These are phyloP conservation scores for Cercopithecus mona DNA, from an alignment of 2,113 vertebrate species.

Conservation along the genomic window DNA sequence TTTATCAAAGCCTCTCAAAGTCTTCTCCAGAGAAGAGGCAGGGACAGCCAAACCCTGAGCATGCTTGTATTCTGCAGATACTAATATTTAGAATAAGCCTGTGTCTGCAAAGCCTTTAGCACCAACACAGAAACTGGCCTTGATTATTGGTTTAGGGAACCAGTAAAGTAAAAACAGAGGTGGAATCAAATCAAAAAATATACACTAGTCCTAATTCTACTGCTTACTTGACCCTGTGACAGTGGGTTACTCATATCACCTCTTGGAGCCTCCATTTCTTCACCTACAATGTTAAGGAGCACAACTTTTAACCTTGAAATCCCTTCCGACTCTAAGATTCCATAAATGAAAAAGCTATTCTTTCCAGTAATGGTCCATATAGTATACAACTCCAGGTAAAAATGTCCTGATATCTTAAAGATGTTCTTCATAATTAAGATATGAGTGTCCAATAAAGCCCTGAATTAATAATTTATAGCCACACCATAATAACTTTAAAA, in stretches of 20 bases:
- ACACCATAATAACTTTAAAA: neutral
- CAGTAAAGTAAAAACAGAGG: neutral
- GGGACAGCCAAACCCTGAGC: neutral
- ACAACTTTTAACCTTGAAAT: neutral
- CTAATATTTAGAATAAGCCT: no score
- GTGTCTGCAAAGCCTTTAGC: neutral
- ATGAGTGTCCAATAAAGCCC: neutral
- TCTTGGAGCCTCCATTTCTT: neutral
- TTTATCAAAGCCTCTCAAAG: constrained; percentile 12
- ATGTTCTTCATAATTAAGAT: neutral
- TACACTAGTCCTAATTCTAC: neutral
- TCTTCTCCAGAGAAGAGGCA: neutral
- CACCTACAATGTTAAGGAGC: neutral
- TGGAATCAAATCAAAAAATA: neutral
- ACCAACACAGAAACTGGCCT: neutral
- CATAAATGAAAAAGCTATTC: neutral
- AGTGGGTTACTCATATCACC: neutral
- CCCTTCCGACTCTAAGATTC: neutral
- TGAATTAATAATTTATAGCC: neutral
- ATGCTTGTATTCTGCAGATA: neutral
- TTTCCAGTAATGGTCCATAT: neutral
- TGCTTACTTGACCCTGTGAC: neutral
- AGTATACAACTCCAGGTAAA: neutral
- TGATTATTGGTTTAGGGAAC: neutral
- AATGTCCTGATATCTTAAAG: neutral